These are phyloP conservation scores for Eupithecia pulchellata DNA, from an alignment of 2,888 invertebrate species.

Conservation along the genomic window DNA sequence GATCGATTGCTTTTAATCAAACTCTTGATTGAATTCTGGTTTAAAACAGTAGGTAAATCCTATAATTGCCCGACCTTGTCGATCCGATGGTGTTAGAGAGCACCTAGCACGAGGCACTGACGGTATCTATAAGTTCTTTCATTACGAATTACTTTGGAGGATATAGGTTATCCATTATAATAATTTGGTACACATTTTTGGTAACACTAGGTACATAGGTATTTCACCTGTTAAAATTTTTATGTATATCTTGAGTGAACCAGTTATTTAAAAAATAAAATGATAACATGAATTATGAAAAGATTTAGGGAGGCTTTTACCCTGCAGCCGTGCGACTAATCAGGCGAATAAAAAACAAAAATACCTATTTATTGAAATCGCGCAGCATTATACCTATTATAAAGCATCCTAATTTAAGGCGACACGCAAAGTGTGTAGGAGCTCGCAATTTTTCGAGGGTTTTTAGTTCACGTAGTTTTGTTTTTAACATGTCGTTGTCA, in stretches of 20 bases:
- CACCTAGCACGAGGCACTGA: background rate
- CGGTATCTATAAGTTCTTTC: background rate
- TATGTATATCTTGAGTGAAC: too few species aligned
- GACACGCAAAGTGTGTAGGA: background rate
- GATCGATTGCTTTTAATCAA: background rate
- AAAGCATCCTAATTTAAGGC: background rate
- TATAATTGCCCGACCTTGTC: constrained; percentile 28
- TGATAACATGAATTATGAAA: background rate
- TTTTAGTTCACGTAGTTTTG: background rate
- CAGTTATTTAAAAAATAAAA: background rate
- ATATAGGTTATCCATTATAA: too few species aligned
- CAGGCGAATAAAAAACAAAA: too few species aligned
- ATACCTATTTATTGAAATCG: too few species aligned
- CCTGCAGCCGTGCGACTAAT: too few species aligned
- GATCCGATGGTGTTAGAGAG: constrained; percentile 11
- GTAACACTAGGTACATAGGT: too few species aligned
- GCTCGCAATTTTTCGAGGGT: background rate
- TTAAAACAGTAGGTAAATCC: constrained; percentile 5
- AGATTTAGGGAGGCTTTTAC: too few species aligned
- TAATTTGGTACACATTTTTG: background rate
- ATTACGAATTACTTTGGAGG: background rate
- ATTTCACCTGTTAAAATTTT: too few species aligned
- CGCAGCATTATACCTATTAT: background rate
- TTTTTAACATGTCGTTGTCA: too few species aligned
- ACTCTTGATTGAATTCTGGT: background rate